Conservation (phyloP, 2,797 vertebrate genomes). For the Xenops minutus region DNA sequence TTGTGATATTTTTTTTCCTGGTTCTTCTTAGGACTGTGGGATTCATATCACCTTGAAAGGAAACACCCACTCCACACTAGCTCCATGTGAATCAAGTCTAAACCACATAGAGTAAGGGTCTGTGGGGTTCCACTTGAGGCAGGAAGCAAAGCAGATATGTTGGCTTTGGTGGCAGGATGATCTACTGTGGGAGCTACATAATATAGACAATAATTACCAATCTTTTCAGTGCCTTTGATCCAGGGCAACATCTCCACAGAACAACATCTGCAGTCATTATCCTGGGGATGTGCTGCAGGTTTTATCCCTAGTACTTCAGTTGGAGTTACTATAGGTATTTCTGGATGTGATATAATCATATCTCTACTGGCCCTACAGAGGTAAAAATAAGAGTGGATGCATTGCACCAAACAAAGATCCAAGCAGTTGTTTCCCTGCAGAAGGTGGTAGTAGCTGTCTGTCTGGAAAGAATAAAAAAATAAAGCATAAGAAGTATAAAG, state of each 20-base stretch:
- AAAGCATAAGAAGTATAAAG: neutral
- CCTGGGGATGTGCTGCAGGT: neutral
- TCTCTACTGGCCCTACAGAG: neutral
- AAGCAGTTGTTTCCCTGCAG: neutral
- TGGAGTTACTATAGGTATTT: neutral
- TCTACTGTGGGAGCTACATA: neutral
- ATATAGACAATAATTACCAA: neutral
- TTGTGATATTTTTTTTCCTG: neutral
- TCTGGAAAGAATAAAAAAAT: neutral
- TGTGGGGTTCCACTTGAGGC: rapidly evolving
- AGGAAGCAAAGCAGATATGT: neutral
- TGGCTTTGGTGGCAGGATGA: neutral
- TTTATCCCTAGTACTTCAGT: neutral
- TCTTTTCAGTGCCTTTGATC: neutral
- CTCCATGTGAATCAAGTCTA: neutral
- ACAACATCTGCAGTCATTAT: neutral
- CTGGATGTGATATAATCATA: neutral
- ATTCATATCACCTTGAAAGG: neutral
- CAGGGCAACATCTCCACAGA: neutral
- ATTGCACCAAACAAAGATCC: neutral
- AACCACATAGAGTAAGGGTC: neutral
- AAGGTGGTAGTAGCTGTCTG: neutral
- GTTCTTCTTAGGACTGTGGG: neutral
- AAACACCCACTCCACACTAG: neutral
- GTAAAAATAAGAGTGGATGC: neutral